phyloP scores from a whole-genome alignment of 2,888 invertebrate genomes.

The Glyphotaelius pellucidus region DNA sequence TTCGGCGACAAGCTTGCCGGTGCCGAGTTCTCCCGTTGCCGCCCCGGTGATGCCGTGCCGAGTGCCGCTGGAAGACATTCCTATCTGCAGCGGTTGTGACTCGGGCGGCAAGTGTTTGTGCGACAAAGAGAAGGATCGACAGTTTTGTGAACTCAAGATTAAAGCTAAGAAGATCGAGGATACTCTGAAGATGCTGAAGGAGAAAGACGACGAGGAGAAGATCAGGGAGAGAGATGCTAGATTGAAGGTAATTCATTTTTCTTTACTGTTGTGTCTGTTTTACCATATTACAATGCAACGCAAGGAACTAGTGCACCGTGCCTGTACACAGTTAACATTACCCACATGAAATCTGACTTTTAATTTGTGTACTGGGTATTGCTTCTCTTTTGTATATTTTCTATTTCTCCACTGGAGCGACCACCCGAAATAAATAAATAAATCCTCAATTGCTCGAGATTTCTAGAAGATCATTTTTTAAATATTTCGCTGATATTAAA shows the following conservation, averaged over 20 bases:
- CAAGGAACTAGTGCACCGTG: too few species aligned
- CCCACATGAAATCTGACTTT: too few species aligned
- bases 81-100: background rate
- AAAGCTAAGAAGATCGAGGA: conserved; percentile 69
- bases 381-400: too few species aligned
- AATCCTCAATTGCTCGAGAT: too few species aligned
- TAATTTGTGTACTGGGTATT: too few species aligned
- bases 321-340: too few species aligned
- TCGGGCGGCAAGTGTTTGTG: background rate
- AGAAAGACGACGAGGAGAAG: background rate
- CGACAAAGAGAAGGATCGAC: background rate
- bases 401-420: too few species aligned
- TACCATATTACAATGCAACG: too few species aligned
- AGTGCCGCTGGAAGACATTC: background rate
- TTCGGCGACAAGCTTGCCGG: background rate
- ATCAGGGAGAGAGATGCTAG: background rate
- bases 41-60: background rate
- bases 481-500: too few species aligned
- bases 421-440: too few species aligned
- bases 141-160: conserved; percentile 68
- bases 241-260: background rate
- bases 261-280: background rate
- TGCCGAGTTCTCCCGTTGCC: background rate
- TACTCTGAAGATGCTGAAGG: conserved; percentile 32
- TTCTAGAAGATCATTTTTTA: too few species aligned